Percentiles rank a stretch among this genome's conserved stretches.
These are phyloP conservation scores for Cantharis lateralis DNA, from an alignment of 2,888 invertebrate genomes.

Conservation along the genomic window DNA sequence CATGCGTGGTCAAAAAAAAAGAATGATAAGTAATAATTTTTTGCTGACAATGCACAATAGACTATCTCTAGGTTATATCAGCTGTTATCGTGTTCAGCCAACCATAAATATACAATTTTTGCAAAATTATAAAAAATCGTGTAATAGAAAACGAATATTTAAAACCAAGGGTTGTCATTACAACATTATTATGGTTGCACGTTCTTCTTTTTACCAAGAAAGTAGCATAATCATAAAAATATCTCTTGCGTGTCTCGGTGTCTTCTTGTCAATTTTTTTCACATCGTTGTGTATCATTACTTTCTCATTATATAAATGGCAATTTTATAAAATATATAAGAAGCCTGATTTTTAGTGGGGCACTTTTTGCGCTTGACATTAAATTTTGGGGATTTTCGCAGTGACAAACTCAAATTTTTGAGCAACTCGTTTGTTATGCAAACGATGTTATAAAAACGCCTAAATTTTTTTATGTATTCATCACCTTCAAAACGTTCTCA, in stretches of 20 bases:
- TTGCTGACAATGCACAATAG: not conserved
- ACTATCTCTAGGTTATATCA: not conserved
- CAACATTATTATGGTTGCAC: not conserved
- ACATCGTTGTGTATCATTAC: not conserved
- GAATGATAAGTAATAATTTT: not conserved
- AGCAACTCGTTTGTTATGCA: not conserved
- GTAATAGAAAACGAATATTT: not conserved
- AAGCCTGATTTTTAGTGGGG: not conserved
- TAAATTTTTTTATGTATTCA: not conserved
- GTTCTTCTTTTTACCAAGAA: not conserved
- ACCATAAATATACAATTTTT: not conserved
- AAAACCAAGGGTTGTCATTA: not conserved
- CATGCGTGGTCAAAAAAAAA: no score
- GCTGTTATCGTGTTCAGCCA: not conserved
- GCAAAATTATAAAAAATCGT: not conserved
- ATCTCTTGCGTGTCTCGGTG: not conserved
- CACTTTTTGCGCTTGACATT: not conserved
- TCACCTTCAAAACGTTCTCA: not conserved
- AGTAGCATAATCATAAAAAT: not conserved
- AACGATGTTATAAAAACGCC: not conserved
- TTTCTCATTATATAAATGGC: not conserved
- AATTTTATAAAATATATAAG: not conserved
- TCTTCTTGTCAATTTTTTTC: not conserved
- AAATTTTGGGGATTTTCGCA: not conserved
- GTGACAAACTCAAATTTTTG: not conserved